Conservation (phyloP, 1,140 invertebrate species). For the Microvelia longipes region DNA sequence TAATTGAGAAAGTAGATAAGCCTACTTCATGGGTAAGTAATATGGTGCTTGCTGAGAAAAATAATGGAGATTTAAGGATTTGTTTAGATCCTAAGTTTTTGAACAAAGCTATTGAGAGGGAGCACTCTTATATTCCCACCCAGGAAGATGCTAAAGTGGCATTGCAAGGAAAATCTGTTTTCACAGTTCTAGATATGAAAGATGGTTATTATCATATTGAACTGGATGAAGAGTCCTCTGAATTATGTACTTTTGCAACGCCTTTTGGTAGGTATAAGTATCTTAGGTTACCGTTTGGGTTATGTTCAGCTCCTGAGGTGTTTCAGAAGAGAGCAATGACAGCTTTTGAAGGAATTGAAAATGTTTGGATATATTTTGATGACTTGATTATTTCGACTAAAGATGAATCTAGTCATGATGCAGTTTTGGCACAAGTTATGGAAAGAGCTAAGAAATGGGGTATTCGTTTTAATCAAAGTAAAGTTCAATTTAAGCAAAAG, state of each 20-base stretch:
- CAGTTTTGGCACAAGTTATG: constrained; percentile 16
- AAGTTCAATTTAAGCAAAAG: not conserved
- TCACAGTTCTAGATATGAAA: not conserved
- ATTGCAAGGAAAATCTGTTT: not conserved
- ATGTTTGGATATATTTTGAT: not conserved
- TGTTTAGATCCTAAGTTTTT: constrained; percentile 5
- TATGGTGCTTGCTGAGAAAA: constrained; percentile 7
- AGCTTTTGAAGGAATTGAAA: not conserved
- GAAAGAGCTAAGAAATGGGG: constrained; percentile 20
- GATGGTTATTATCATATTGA: constrained; percentile 1
- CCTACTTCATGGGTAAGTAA: constrained; percentile 21
- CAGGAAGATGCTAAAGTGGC: not conserved
- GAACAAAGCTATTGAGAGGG: constrained; percentile 20
- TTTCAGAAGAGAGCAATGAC: not conserved
- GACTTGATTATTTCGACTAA: not conserved
- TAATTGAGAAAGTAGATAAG: constrained; percentile 20
- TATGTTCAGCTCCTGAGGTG: constrained; percentile 25
- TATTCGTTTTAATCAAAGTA: constrained; percentile 5
- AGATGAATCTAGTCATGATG: constrained; percentile 1
- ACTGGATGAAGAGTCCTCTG: constrained; percentile 26
- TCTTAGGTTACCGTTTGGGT: constrained; percentile 30
- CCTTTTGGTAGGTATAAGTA: constrained; percentile 31
- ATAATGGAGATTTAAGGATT: not conserved
- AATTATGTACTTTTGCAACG: constrained; percentile 30
- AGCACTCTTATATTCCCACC: not conserved